Base-by-base conservation (phyloP, 2,113 vertebrate genomes). In the Zapornia atra region DNA sequence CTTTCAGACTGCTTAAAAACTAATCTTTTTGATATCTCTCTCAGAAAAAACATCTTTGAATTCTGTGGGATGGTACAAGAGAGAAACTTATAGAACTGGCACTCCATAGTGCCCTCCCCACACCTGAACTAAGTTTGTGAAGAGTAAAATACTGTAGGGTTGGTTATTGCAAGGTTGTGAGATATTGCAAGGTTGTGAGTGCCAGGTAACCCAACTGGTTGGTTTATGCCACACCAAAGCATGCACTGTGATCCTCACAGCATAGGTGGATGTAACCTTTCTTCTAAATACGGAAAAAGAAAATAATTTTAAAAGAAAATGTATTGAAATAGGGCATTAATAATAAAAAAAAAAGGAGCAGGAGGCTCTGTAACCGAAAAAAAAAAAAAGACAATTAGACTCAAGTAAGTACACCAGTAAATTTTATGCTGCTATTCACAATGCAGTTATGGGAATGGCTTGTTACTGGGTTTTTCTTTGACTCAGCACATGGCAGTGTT, bases 401-500 rank as follows among this genome's bases (percentile, higher is more conserved):
- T 86, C 10, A 20, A 14, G 11, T 36, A 76, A 46, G 26, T 56
- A 42, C 10, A 48, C 5, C 0, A 1, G 20, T 81, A 65, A 42
- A 70, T 70, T 79, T 77, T 80, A 29, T 31, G 14, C 33, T 82
- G 42, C 17, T 13, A 4, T 71, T 83, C 16, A 40, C 6, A 15
- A n/a, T 20, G 8, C 13, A 8, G 17, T 71, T 46, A 48, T 50
- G 79, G 17, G 53, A 92, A 88, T 65, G 4, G 54, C 12, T 29
- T 46, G 6, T 28, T 40, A 14, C 3, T 53, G 40, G 6, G 5
- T 81, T 91, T 90, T 73, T 26, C n/a, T 61, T 56, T 34, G 42
- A 13, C 53, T 91, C 72, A 57, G 60, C 86, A 91, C 94, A 57
- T 87, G 94, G 65, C 96, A 94, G 59, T 90, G 33, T 75, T 87